phyloP scores from a whole-genome alignment of 2,888 invertebrate species.

The Polydrusus pterygomalis region DNA sequence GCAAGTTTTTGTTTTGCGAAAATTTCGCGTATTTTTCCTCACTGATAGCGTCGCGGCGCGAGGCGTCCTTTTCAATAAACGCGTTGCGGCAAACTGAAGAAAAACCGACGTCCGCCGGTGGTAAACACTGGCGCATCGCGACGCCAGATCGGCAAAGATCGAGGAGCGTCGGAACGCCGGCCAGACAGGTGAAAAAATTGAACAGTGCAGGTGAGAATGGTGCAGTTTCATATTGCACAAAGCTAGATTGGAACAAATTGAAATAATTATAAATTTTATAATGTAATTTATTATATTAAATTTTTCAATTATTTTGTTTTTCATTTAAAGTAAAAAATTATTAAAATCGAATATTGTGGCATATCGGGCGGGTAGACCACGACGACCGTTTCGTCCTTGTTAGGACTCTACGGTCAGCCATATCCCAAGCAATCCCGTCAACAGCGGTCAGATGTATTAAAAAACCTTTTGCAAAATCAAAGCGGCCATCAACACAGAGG shows the following conservation, averaged over 20 bases:
- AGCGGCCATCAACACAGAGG: too few relatives aligned
- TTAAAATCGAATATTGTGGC: too few relatives aligned
- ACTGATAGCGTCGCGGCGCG: slow-evolving; percentile 42
- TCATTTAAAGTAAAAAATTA: neutral
- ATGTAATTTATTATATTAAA: too few relatives aligned
- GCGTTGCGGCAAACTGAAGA: slow-evolving; percentile 69
- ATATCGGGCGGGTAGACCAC: too few relatives aligned
- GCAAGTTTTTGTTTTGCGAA: slow-evolving; percentile 33
- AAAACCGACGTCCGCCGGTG: slow-evolving; percentile 70
- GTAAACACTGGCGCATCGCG: slow-evolving; percentile 70
- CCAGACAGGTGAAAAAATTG: slow-evolving; percentile 51
- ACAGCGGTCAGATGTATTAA: too few relatives aligned
- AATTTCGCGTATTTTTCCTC: slow-evolving; percentile 37
- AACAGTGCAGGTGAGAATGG: slow-evolving; percentile 43
- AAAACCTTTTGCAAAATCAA: too few relatives aligned
- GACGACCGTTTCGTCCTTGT: too few relatives aligned
- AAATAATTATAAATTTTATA: neutral
- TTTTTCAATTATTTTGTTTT: neutral
- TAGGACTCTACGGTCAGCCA: too few relatives aligned
- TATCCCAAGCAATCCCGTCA: too few relatives aligned
- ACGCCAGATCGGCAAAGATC: slow-evolving; percentile 59
- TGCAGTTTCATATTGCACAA: slow-evolving; percentile 33
- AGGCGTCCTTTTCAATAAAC: slow-evolving; percentile 57
- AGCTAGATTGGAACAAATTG: neutral
- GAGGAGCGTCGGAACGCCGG: slow-evolving; percentile 50